Evolutionary conservation across 2,888 invertebrate genomes (phyloP).

Genomic region (Camponotus fellah): DNA sequence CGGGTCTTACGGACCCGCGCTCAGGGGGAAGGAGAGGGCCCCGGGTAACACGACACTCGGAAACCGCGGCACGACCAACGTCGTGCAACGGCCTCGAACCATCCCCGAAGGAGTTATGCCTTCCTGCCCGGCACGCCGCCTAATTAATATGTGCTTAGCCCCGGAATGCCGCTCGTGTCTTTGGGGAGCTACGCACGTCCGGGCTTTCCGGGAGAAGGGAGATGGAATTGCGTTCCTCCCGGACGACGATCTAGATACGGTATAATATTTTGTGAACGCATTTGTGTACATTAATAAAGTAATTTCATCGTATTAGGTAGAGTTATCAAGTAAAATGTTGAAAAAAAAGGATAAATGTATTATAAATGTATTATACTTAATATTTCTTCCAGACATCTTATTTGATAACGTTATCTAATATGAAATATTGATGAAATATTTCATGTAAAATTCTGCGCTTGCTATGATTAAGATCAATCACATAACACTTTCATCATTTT

Average conservation of each 20-base stretch:
- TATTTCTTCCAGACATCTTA: too few species aligned
- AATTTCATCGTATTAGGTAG: not conserved
- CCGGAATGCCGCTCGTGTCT: conserved; percentile 71
- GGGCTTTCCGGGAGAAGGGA: conserved; percentile 33
- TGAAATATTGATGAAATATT: too few species aligned
- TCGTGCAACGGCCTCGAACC: conserved; percentile 66
- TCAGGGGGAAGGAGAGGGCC: conserved; percentile 35
- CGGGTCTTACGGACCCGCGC: conserved; percentile 70
- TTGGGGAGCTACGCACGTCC: conserved; percentile 45
- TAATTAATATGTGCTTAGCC: conserved; percentile 83
- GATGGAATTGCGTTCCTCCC: conserved; percentile 24
- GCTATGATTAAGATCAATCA: not conserved
- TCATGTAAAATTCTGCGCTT: not conserved
- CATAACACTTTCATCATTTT: not conserved
- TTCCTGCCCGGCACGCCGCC: conserved; percentile 77
- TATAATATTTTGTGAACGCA: not conserved
- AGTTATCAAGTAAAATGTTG: not conserved
- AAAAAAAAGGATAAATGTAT: not conserved
- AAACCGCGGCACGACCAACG: conserved; percentile 73
- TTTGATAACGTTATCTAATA: too few species aligned
- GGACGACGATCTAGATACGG: conserved; percentile 26
- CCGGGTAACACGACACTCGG: conserved; percentile 82
- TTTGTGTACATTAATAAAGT: not conserved
- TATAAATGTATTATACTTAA: not conserved
- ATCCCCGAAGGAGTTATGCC: conserved; percentile 78